Evolutionary conservation across 2,797 vertebrate species (phyloP).

Genomic region (Epinephelus coioides): DNA sequence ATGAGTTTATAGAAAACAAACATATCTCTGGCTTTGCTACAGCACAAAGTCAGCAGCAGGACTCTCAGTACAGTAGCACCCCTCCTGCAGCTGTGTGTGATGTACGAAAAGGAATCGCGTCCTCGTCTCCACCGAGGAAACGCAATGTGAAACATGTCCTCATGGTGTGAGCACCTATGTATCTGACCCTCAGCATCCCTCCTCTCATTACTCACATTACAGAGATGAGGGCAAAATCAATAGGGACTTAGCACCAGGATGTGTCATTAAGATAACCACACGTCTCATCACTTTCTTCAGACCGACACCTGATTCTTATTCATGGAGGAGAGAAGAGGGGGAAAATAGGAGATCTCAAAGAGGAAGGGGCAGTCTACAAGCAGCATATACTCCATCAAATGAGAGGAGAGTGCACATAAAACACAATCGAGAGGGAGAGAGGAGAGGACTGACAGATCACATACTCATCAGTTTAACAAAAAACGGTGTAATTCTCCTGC

Average conservation of each 20-base stretch:
- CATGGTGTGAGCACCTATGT: slow-evolving; percentile 26
- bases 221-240: slow-evolving; percentile 69
- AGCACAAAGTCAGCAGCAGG: slow-evolving; percentile 5
- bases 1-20: slow-evolving; percentile 20
- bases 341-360: background rate
- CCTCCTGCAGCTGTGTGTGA: slow-evolving; percentile 28
- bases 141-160: slow-evolving; percentile 29
- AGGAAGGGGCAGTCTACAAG: slow-evolving; percentile 21
- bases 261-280: slow-evolving; percentile 66
- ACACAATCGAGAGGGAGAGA: slow-evolving; percentile 14
- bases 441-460: slow-evolving; percentile 46
- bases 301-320: slow-evolving; percentile 61
- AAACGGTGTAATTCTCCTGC: slow-evolving; percentile 32
- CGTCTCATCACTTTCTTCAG: slow-evolving; percentile 37
- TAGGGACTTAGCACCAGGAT: slow-evolving; percentile 50
- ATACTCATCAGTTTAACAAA: slow-evolving; percentile 44
- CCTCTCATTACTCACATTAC: slow-evolving; percentile 66
- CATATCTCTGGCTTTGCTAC: background rate
- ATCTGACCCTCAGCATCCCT: slow-evolving; percentile 50
- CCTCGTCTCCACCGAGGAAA: background rate
- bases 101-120: slow-evolving; percentile 28
- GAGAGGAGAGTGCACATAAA: slow-evolving; percentile 35
- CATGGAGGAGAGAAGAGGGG: slow-evolving; percentile 22
- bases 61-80: background rate
- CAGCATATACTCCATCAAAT: slow-evolving; percentile 27